Evolutionary conservation across 1,140 invertebrate genomes (phyloP).

Genomic region (Zaprionus vittiger): DNA sequence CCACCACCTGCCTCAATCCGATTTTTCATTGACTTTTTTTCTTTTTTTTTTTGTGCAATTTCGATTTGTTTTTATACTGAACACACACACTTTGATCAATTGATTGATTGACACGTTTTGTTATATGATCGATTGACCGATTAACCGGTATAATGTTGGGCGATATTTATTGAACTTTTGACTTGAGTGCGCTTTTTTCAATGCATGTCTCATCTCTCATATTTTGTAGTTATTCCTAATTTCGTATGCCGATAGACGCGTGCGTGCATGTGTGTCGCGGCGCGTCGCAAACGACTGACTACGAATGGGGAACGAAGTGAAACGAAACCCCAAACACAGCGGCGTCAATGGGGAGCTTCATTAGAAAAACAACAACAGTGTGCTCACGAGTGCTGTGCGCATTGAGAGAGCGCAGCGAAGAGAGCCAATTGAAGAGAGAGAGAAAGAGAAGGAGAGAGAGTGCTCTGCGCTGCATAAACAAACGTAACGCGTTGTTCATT

Average conservation of each 20-base stretch:
- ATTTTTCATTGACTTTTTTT: slow-evolving; percentile 63
- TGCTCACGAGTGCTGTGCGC: slow-evolving; percentile 21
- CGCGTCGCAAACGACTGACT: slow-evolving; percentile 63
- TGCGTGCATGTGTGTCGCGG: slow-evolving; percentile 45
- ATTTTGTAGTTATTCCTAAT: slow-evolving; percentile 59
- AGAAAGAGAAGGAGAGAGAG: slow-evolving; percentile 12
- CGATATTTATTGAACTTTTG: slow-evolving; percentile 41
- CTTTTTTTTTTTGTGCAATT: slow-evolving; percentile 17
- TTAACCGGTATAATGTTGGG: neutral
- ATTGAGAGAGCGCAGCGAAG: slow-evolving; percentile 16
- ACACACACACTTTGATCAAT: slow-evolving; percentile 26
- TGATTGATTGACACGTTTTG: slow-evolving; percentile 40
- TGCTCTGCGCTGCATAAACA: slow-evolving; percentile 15
- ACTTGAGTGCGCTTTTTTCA: slow-evolving; percentile 35
- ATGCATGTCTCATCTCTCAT: slow-evolving; percentile 57
- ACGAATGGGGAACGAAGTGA: slow-evolving; percentile 36
- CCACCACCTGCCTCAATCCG: slow-evolving; percentile 45
- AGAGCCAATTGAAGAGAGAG: neutral
- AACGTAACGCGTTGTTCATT: slow-evolving; percentile 41
- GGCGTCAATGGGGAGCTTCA: slow-evolving; percentile 38
- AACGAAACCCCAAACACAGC: slow-evolving; percentile 55
- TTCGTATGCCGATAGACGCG: slow-evolving; percentile 20
- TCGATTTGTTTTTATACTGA: slow-evolving; percentile 15
- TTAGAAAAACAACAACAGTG: slow-evolving; percentile 32
- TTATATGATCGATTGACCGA: slow-evolving; percentile 27